phyloP scores from a whole-genome alignment of 2,113 vertebrate species.

The Melanerpes formicivorus region DNA sequence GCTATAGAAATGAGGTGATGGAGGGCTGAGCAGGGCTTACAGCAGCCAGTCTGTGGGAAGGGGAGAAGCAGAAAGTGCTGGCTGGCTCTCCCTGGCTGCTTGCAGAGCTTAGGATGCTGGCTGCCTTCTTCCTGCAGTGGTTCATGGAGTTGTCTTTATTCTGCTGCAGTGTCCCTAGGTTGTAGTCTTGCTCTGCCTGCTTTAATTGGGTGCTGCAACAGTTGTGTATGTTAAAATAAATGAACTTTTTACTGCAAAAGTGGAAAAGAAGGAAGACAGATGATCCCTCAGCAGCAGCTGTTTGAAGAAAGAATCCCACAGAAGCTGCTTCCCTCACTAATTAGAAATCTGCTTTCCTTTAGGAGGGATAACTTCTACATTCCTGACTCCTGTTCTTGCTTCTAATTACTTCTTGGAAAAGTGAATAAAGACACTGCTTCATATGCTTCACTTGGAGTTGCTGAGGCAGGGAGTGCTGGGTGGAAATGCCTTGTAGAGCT shows the following conservation, averaged over 20 bases:
- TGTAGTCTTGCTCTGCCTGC: constrained; percentile 8
- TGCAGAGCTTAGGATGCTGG: background rate
- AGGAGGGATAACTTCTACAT: constrained; percentile 49
- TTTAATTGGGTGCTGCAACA: constrained; percentile 35
- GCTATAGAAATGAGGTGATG: background rate
- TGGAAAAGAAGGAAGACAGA: constrained; percentile 30
- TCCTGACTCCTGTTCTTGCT: constrained; percentile 44
- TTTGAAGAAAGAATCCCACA: constrained; percentile 43
- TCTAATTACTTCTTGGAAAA: constrained; percentile 75
- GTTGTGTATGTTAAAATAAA: constrained; percentile 7
- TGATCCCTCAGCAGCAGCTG: constrained; percentile 42
- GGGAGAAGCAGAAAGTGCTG: background rate
- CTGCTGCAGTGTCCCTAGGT: fast-evolving
- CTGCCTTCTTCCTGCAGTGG: background rate
- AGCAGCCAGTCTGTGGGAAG: background rate
- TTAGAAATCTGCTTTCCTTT: constrained; percentile 74
- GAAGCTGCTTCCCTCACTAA: constrained; percentile 50
- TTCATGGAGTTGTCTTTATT: fast-evolving
- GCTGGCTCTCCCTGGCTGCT: background rate
- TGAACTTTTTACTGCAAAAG: constrained; percentile 51
- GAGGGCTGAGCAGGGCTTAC: background rate
- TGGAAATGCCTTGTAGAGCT: constrained; percentile 33
- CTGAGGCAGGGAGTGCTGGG: constrained; percentile 62
- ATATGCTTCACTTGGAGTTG: constrained; percentile 71
- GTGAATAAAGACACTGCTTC: constrained; percentile 67